Conservation (phyloP, 2,888 invertebrate genomes). For the Nebria brevicollis region DNA sequence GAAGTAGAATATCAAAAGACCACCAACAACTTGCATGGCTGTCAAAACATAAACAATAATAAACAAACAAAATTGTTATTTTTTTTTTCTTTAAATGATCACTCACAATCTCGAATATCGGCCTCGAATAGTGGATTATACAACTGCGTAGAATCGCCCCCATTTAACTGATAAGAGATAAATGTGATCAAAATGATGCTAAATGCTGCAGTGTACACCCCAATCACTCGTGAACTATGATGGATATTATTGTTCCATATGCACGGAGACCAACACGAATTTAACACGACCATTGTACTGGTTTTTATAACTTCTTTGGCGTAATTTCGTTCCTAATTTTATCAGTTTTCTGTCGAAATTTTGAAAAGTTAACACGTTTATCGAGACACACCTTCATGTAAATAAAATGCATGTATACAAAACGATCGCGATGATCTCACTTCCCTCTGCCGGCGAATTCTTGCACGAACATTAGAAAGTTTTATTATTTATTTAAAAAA, state of each 20-base stretch:
- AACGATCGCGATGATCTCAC: not conserved
- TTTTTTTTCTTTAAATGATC: constrained; percentile 25
- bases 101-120: constrained; percentile 80
- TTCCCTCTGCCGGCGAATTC: not conserved
- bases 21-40: constrained; percentile 81
- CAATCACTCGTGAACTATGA: constrained; percentile 80
- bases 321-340: not conserved
- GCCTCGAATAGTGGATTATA: constrained; percentile 92
- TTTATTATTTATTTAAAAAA: too few species aligned
- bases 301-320: not conserved
- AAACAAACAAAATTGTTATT: not conserved
- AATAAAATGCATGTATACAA: not conserved
- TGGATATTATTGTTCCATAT: constrained; percentile 85
- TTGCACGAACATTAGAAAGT: not conserved
- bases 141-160: constrained; percentile 90
- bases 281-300: constrained; percentile 73
- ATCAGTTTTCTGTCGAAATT: not conserved
- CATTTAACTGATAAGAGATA: constrained; percentile 79
- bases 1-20: constrained; percentile 71
- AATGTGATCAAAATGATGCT: constrained; percentile 79
- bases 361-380: not conserved
- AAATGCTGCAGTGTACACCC: constrained; percentile 80
- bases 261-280: constrained; percentile 89
- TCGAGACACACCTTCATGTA: not conserved
- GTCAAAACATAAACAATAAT: constrained; percentile 58